Percentiles rank a stretch among this genome's conserved stretches.
These are phyloP conservation scores for Molanna angustata DNA, from an alignment of 2,888 invertebrate genomes.

Conservation along the genomic window DNA sequence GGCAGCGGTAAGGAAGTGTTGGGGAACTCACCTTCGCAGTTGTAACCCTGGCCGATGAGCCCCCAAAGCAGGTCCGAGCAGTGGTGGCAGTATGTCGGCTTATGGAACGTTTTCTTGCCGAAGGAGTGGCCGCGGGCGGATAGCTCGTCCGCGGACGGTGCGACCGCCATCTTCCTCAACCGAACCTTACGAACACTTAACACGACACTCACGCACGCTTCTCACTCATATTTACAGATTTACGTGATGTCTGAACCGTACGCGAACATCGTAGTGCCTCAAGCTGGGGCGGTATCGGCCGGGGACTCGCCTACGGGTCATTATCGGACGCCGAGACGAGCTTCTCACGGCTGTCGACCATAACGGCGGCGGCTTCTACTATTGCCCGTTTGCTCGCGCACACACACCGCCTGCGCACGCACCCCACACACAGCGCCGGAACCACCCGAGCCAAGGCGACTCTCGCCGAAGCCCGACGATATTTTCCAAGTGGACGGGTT, in stretches of 20 bases:
- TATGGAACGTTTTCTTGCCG: conserved; percentile 99
- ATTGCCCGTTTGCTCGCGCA: conserved; percentile 36
- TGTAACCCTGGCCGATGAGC: conserved; percentile 98
- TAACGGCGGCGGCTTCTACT: conserved; percentile 24
- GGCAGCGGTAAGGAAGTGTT: conserved; percentile 13
- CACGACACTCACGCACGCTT: conserved; percentile 28
- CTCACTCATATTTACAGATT: conserved; percentile 35
- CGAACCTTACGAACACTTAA: conserved; percentile 39
- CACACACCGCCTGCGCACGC: conserved; percentile 24
- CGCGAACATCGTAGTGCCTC: conserved; percentile 26
- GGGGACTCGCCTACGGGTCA: conserved; percentile 27
- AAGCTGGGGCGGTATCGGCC: conserved; percentile 23
- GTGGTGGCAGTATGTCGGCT: conserved; percentile 99
- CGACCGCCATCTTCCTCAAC: conserved; percentile 53
- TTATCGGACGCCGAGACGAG: conserved; percentile 25
- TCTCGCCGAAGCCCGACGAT: not conserved
- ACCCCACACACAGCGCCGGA: conserved; percentile 24
- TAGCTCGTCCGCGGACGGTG: conserved; percentile 61
- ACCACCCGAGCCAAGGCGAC: conserved; percentile 30
- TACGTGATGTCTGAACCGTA: conserved; percentile 25
- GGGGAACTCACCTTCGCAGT: conserved; percentile 90
- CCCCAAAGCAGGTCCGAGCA: conserved; percentile 99
- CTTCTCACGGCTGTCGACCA: conserved; percentile 28
- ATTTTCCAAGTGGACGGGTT: not conserved
- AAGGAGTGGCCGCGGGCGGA: conserved; percentile 90